Evolutionary conservation across 2,113 vertebrate genomes (phyloP).

Genomic region (Thymallus thymallus): DNA sequence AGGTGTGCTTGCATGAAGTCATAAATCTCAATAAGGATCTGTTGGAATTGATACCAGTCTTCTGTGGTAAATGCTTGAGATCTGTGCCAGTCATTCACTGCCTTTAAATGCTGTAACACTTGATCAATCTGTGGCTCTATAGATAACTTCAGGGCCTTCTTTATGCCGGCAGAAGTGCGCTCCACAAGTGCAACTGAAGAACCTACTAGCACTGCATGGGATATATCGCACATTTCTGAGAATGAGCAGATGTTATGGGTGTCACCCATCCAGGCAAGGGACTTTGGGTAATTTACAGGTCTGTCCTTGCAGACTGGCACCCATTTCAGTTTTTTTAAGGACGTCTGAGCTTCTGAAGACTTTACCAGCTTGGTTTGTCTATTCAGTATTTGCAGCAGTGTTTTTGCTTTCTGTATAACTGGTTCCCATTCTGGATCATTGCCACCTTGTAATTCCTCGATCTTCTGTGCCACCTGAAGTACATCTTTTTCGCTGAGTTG

Average conservation of each 20-base stretch:
- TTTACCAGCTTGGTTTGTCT: conserved; percentile 84
- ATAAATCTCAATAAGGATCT: conserved; percentile 97
- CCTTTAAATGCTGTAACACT: conserved; percentile 93
- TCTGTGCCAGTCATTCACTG: conserved; percentile 94
- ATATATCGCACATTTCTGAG: conserved; percentile 88
- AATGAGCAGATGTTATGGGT: conserved; percentile 81
- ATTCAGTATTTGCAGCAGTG: conserved; percentile 88
- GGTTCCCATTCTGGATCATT: conserved; percentile 72
- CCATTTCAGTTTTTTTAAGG: conserved; percentile 88
- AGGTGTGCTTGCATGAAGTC: conserved; percentile 96
- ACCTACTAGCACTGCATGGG: conserved; percentile 89
- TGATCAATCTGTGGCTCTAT: conserved; percentile 86
- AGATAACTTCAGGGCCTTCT: conserved; percentile 84
- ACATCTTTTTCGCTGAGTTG: conserved; percentile 86
- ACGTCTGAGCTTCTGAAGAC: conserved; percentile 81
- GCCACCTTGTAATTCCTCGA: conserved; percentile 81
- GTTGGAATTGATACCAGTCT: conserved; percentile 98
- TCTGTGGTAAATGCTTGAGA: conserved; percentile 95
- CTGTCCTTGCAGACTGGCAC: conserved; percentile 91
- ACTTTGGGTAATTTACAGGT: conserved; percentile 91
- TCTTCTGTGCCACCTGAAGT: conserved; percentile 86
- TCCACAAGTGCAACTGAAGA: conserved; percentile 96
- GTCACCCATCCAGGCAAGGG: conserved; percentile 93
- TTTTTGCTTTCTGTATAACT: conserved; percentile 86
- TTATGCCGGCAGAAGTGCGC: conserved; percentile 81